These are phyloP conservation scores for Megaleporinus macrocephalus DNA, from an alignment of 2,113 vertebrate genomes.

Conservation along the genomic window DNA sequence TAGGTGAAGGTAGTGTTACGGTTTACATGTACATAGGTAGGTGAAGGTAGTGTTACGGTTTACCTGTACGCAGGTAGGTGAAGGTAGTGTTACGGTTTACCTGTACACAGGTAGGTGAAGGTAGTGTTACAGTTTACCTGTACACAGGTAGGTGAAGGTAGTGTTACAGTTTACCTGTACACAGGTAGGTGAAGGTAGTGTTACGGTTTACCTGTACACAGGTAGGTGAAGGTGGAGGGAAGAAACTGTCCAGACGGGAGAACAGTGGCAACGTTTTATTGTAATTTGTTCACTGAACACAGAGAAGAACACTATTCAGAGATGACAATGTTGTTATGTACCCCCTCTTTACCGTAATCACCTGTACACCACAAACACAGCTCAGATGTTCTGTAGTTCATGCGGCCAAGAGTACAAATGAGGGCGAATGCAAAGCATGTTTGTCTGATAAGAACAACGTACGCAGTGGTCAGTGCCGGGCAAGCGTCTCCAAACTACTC, in stretches of 20 bases:
- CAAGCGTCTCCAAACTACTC: neutral
- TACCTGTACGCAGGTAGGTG: no score
- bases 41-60: no score
- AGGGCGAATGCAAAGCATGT: neutral
- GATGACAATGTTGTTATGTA: neutral
- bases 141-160: no score
- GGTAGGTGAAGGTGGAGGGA: no score
- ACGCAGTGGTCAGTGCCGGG: neutral
- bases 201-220: no score
- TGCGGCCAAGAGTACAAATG: neutral
- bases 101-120: no score
- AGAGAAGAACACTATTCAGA: neutral
- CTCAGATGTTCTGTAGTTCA: neutral
- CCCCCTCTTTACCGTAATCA: neutral
- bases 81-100: no score
- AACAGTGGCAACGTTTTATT: constrained; percentile 1
- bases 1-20: no score
- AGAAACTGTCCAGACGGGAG: neutral
- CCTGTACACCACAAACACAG: neutral
- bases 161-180: no score
- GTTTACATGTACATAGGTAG: no score
- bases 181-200: no score
- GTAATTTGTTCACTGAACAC: constrained; percentile 2
- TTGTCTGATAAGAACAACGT: neutral
- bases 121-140: no score